These are phyloP conservation scores for Heteromurus nitidus DNA, from an alignment of 2,888 invertebrate species.

Conservation along the genomic window DNA sequence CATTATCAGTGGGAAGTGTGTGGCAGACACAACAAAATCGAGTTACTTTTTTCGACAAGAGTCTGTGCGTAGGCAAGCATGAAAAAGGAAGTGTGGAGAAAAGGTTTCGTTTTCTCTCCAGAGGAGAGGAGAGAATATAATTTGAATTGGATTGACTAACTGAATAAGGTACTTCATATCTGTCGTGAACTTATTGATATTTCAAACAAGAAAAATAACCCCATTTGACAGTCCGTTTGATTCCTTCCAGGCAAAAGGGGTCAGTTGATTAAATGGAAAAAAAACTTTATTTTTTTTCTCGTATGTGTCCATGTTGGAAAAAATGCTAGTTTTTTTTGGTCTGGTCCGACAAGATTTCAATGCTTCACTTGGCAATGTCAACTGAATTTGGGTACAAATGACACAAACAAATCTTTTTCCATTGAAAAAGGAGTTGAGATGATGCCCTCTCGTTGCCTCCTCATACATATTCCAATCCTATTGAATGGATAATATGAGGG, in stretches of 20 bases:
- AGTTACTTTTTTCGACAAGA: no score
- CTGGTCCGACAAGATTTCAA: conserved; percentile 58
- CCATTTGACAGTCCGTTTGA: conserved; percentile 44
- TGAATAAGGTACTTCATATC: conserved; percentile 59
- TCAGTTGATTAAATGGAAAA: conserved; percentile 55
- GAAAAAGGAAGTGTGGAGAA: no score
- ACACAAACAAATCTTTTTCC: conserved; percentile 52
- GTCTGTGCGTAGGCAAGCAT: no score
- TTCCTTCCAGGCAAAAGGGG: conserved; percentile 30
- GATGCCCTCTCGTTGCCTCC: conserved; percentile 5
- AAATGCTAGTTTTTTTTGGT: conserved; percentile 29
- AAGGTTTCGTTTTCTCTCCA: no score
- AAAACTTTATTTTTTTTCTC: conserved; percentile 29
- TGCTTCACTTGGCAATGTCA: conserved; percentile 55
- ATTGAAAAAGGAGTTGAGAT: neutral
- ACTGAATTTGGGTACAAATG: conserved; percentile 56
- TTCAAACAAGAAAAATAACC: conserved; percentile 44
- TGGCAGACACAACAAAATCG: no score
- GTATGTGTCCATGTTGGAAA: conserved; percentile 23
- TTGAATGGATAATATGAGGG: neutral
- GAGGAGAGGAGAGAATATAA: conserved; percentile 8
- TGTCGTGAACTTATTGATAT: conserved; percentile 54
- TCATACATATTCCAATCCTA: conserved; percentile 39
- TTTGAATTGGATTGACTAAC: conserved; percentile 44
- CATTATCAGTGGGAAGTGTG: conserved; percentile 67